These are phyloP conservation scores for Aplochiton taeniatus DNA, from an alignment of 2,797 vertebrate species.

Conservation along the genomic window DNA sequence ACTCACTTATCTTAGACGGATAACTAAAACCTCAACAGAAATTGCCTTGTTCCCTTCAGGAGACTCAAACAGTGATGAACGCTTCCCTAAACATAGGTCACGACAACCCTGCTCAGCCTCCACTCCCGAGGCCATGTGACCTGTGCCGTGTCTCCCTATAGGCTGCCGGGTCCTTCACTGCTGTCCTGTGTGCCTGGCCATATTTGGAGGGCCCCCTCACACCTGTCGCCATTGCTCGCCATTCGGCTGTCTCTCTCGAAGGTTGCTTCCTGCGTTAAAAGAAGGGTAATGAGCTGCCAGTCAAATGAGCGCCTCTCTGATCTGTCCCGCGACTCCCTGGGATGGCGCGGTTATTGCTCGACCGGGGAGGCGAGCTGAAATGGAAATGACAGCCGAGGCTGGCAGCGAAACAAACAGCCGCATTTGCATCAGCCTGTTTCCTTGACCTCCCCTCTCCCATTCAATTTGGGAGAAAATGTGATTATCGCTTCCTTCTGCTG, in stretches of 20 bases:
- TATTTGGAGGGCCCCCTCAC: too few relatives aligned
- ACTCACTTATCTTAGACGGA: neutral
- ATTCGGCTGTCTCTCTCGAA: slow-evolving; percentile 34
- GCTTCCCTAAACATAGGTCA: slow-evolving; percentile 44
- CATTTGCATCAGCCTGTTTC: slow-evolving; percentile 48
- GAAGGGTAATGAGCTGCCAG: slow-evolving; percentile 64
- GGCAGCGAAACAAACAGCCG: slow-evolving; percentile 38
- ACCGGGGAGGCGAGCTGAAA: slow-evolving; percentile 29
- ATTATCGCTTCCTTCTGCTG: slow-evolving; percentile 48
- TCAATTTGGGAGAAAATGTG: slow-evolving; percentile 58
- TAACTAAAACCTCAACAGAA: neutral
- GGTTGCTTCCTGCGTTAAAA: slow-evolving; percentile 57
- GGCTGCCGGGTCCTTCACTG: neutral
- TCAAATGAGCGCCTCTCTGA: slow-evolving; percentile 54
- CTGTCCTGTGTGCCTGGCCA: neutral
- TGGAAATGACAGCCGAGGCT: slow-evolving; percentile 51
- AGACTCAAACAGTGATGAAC: slow-evolving; percentile 27
- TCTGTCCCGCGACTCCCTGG: slow-evolving; percentile 44
- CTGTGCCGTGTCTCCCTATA: too few relatives aligned
- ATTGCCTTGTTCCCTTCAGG: neutral
- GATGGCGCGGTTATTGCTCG: slow-evolving; percentile 45
- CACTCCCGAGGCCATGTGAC: slow-evolving; percentile 12
- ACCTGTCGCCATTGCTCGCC: too few relatives aligned
- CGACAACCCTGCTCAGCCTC: slow-evolving; percentile 27
- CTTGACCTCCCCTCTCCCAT: slow-evolving; percentile 49